These are phyloP conservation scores for Eilema depressum DNA, from an alignment of 2,888 invertebrate genomes.

Conservation along the genomic window DNA sequence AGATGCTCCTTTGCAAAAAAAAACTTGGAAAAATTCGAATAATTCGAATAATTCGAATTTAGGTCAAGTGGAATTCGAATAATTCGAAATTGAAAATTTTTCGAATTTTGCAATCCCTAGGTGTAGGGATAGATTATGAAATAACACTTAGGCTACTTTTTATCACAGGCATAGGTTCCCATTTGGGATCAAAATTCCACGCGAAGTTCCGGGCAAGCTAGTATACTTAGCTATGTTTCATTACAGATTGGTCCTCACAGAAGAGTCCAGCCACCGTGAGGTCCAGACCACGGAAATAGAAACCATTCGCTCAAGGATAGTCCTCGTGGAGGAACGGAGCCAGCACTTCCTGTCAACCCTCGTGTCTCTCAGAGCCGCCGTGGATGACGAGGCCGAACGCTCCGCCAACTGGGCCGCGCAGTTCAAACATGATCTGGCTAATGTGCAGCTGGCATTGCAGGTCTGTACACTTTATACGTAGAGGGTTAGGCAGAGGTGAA, in stretches of 20 bases:
- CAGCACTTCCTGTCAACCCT: slow-evolving; percentile 81
- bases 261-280: slow-evolving; percentile 73
- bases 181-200: no score
- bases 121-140: no score
- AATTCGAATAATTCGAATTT: no score
- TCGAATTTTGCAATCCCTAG: no score
- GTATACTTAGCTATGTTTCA: background rate
- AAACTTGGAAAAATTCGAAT: no score
- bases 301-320: slow-evolving; percentile 74
- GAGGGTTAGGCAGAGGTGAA: no score
- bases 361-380: slow-evolving; percentile 76
- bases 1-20: no score
- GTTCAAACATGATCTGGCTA: slow-evolving; percentile 84
- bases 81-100: no score
- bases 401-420: slow-evolving; percentile 83
- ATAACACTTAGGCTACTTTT: no score
- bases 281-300: slow-evolving; percentile 76
- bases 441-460: slow-evolving; percentile 81
- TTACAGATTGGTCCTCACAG: slow-evolving; percentile 70
- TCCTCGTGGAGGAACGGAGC: slow-evolving; percentile 77
- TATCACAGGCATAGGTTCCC: no score
- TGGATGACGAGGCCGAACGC: slow-evolving; percentile 84
- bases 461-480: slow-evolving; percentile 50
- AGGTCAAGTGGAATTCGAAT: no score
- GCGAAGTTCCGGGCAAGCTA: background rate